Base-by-base conservation (phyloP, 2,113 vertebrate genomes). In the Dascyllus trimaculatus region DNA sequence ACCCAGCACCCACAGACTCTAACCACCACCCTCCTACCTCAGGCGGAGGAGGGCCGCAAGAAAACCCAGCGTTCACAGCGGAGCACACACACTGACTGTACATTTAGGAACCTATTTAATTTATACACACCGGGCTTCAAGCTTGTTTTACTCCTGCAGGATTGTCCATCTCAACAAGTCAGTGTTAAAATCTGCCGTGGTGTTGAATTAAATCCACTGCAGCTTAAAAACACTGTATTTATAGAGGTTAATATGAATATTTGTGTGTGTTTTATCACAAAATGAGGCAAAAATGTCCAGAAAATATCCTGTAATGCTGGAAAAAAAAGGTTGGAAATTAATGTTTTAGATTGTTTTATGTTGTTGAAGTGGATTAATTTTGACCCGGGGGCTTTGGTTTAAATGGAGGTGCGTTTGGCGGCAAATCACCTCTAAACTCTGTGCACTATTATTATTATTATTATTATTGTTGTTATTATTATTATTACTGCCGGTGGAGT, bases 1-100 rank as follows among this genome's bases (percentile, higher is more conserved):
- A 14, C 6, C 32, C 54, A 0, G n/a, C 64, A 1, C 26, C 71
- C 11, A 21, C 85, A 49, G 80, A 86, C 80, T 73, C 53, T 18
- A 7, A 75, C 48, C n/a, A 25, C 54, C 65, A 80, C 29, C 81
- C 40, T 32, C 49, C 56, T 0, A 2, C 13, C 3, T 78, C 78
- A 24, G 54, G 54, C 1, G 3, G 45, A 22, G 86, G 45, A 11
- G 18, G 17, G 5, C 14, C 84, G 3, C 1, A 1, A 4, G 62
- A 77, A 2, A 64, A 67, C 32, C 69, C 67, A 0, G 52, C n/a
- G 1, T 71, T 78, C n/a, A n/a, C 45, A 25, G 63, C 71, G 14
- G 75, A 21, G 29, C 26, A 61, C 54, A 14, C 67, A 26, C 40
- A 49, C 48, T 83, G 78, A 84, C 35, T 1, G 32, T 29, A 5